Evolutionary conservation across 2,888 invertebrate genomes (phyloP).

Genomic region (Apocheima hispidaria): DNA sequence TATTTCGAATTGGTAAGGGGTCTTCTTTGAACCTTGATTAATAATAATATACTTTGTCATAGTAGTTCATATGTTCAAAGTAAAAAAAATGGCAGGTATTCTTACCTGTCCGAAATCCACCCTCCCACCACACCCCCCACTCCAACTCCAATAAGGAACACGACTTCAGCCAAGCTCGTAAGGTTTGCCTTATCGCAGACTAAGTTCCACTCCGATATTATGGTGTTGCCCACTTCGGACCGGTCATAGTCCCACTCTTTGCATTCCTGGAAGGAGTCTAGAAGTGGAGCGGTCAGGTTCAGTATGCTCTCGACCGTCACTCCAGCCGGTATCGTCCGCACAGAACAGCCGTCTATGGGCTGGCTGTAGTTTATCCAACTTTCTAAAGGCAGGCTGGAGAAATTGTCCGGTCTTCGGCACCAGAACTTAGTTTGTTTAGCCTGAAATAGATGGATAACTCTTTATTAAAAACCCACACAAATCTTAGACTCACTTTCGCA

Average conservation of each 20-base stretch:
- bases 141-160: conserved; percentile 91
- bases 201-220: conserved; percentile 91
- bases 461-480: no score
- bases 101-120: conserved; percentile 90
- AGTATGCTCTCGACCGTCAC: conserved; percentile 72
- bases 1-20: no score
- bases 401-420: conserved; percentile 88
- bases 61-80: no score
- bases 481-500: no score
- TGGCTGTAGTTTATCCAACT: conserved; percentile 90
- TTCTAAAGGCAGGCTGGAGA: conserved; percentile 81
- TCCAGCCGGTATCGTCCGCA: conserved; percentile 74
- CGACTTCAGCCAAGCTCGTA: conserved; percentile 91
- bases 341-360: conserved; percentile 86
- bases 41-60: no score
- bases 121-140: conserved; percentile 92
- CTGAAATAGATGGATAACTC: conserved; percentile 70
- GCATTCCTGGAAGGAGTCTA: conserved; percentile 81
- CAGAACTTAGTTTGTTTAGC: conserved; percentile 89
- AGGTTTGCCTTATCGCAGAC: conserved; percentile 90
- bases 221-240: conserved; percentile 87
- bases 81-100: no score
- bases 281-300: conserved; percentile 69
- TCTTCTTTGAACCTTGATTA: no score
- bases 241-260: conserved; percentile 87